These are phyloP conservation scores for Esox niger DNA, from an alignment of 2,113 vertebrate species.

Conservation along the genomic window DNA sequence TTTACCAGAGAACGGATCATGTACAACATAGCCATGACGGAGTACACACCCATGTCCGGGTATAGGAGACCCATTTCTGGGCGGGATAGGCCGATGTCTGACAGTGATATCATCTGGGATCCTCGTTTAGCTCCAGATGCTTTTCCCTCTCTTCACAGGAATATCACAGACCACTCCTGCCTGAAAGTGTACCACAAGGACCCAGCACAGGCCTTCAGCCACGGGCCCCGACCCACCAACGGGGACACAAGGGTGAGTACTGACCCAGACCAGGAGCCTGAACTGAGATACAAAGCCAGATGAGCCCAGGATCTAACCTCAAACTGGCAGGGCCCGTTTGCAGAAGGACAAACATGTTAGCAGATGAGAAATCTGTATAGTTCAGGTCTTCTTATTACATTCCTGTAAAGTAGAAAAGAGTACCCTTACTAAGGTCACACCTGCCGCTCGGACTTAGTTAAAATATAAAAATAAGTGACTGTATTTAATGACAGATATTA, in stretches of 20 bases:
- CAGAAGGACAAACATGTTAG: too few species aligned
- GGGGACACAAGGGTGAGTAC: constrained; percentile 90
- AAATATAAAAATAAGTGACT: not conserved
- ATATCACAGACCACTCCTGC: constrained; percentile 92
- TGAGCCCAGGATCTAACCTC: not conserved
- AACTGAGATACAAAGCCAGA: not conserved
- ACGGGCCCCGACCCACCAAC: constrained; percentile 82
- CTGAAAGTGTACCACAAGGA: constrained; percentile 99
- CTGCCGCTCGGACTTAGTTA: not conserved
- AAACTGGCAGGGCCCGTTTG: not conserved
- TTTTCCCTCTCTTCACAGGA: constrained; percentile 80
- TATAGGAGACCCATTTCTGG: constrained; percentile 25
- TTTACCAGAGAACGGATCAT: constrained; percentile 1
- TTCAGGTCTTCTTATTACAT: not conserved
- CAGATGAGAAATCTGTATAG: too few species aligned
- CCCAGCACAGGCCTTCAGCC: constrained; percentile 90
- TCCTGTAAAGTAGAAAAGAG: not conserved
- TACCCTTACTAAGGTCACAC: not conserved
- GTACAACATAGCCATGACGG: constrained; percentile 19
- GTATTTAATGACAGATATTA: not conserved
- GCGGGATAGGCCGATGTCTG: constrained; percentile 47
- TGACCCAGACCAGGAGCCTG: not conserved
- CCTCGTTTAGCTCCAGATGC: constrained; percentile 29
- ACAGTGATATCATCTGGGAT: constrained; percentile 53
- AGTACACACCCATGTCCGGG: constrained; percentile 39